Percentiles rank a stretch among this genome's conserved stretches.
phyloP scores from a whole-genome alignment of 1,140 invertebrate genomes.

The Telenomus remus region DNA sequence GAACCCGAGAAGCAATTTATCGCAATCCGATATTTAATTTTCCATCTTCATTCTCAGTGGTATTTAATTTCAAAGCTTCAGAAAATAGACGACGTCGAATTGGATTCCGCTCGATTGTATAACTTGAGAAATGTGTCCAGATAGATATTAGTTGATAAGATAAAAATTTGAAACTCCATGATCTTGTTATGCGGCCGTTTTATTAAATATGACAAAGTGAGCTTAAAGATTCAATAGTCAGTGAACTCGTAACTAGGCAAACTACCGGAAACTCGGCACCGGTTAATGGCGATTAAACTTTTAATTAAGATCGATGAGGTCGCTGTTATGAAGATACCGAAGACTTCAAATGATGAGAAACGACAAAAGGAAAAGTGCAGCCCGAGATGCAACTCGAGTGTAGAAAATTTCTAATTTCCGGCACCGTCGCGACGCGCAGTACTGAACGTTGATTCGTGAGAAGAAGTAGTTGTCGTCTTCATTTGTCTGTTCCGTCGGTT shows the following conservation, averaged over 20 bases:
- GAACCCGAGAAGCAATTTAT: constrained; percentile 9
- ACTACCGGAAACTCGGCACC: too few species aligned
- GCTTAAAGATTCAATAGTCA: too few species aligned
- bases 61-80: too few species aligned
- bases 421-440: constrained; percentile 3
- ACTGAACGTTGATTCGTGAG: constrained; percentile 35
- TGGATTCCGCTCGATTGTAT: too few species aligned
- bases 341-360: constrained; percentile 5
- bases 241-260: background rate
- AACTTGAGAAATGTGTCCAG: too few species aligned
- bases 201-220: constrained; percentile 12
- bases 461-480: constrained; percentile 34
- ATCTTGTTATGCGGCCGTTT: background rate
- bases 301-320: background rate
- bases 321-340: background rate
- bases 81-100: too few species aligned
- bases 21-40: background rate
- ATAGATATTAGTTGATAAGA: too few species aligned
- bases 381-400: background rate
- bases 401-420: constrained; percentile 35
- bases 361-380: background rate
- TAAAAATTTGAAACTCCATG: too few species aligned
- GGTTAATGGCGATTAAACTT: background rate
- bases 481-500: constrained; percentile 22
- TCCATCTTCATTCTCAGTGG: background rate